Evolutionary conservation across 2,113 vertebrate species (phyloP).

Genomic region (Osmerus mordax): DNA sequence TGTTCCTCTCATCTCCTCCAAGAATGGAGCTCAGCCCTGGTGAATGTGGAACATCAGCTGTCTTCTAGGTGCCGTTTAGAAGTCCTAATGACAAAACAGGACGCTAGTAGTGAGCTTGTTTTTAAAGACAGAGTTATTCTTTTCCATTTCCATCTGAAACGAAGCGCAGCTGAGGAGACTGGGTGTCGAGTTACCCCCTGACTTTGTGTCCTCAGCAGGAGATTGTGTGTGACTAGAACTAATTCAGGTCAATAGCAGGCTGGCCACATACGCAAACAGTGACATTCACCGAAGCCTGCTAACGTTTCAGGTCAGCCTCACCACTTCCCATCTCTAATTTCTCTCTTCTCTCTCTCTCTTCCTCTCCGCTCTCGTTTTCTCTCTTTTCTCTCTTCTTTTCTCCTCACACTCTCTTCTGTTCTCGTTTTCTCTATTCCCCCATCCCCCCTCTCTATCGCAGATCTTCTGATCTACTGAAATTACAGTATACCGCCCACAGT

Average conservation of each 20-base stretch:
- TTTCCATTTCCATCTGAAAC: background rate
- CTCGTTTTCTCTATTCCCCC: background rate
- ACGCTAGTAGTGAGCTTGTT: background rate
- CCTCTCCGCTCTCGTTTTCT: background rate
- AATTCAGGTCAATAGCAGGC: too few species aligned
- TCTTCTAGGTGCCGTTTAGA: constrained; percentile 7
- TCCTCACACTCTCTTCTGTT: background rate
- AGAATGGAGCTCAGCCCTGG: constrained; percentile 29
- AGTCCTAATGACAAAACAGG: background rate
- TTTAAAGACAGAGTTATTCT: background rate
- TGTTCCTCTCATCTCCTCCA: constrained; percentile 18
- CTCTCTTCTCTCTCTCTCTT: background rate
- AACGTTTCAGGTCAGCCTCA: constrained; percentile 29
- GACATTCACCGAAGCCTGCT: constrained; percentile 30
- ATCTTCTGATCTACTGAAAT: too few species aligned
- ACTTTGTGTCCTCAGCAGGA: too few species aligned
- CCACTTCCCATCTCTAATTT: constrained; percentile 7
- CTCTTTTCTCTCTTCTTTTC: background rate
- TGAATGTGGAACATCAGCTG: constrained; percentile 11
- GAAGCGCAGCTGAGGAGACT: background rate
- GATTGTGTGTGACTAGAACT: too few species aligned
- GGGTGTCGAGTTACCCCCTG: background rate
- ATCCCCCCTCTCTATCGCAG: background rate
- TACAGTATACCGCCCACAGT: too few species aligned
- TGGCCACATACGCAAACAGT: background rate